Base-by-base conservation (phyloP, 2,888 invertebrate genomes). In the Xestia ashworthii region DNA sequence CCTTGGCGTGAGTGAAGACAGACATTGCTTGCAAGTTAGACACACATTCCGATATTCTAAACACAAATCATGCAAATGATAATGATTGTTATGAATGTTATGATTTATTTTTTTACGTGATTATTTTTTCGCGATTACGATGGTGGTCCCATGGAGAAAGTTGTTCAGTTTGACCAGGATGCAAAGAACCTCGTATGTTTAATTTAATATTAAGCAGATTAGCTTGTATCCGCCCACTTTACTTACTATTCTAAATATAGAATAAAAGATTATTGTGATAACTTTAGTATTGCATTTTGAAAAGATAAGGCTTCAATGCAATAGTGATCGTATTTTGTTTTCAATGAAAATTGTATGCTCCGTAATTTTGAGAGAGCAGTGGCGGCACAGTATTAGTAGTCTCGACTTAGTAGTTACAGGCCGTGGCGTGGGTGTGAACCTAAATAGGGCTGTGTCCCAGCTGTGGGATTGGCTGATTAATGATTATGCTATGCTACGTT, bases 21-120 rank as follows among this genome's bases (percentile, higher is more conserved):
- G 32, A 5, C 32, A 38, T 25, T 38, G 46, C 8, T 58, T 38
- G 53, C 32, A 48, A 50, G 41, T 71, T 55, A 25, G 25, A 22
- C 19, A 79, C 22, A 74, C 76, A 75, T 75, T 74, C n/a, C 6
- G 25, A 76, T 22, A 50, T 55, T 50, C 32, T 46, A 62, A 55
- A 55, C 68, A 65, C 38, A 58, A 14, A 44, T 14, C 83, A 82
- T 80, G 80, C 80, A 82, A 62, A 82, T 76, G 64, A 82, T 76
- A 50, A 62, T 77, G 65, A 50, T 64, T 76, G 16, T 76, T n/a
- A n/a, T n/a, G n/a, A n/a, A n/a, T n/a, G n/a, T n/a, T n/a, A n/a
- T n/a, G n/a, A n/a, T n/a, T n/a, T n/a, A n/a, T n/a, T n/a, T n/a
- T n/a, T n/a, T n/a, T n/a, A n/a, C n/a, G n/a, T n/a, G n/a, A n/a